Evolutionary conservation across 2,888 invertebrate species (phyloP).

Genomic region (Pachliopta kotzebuea): DNA sequence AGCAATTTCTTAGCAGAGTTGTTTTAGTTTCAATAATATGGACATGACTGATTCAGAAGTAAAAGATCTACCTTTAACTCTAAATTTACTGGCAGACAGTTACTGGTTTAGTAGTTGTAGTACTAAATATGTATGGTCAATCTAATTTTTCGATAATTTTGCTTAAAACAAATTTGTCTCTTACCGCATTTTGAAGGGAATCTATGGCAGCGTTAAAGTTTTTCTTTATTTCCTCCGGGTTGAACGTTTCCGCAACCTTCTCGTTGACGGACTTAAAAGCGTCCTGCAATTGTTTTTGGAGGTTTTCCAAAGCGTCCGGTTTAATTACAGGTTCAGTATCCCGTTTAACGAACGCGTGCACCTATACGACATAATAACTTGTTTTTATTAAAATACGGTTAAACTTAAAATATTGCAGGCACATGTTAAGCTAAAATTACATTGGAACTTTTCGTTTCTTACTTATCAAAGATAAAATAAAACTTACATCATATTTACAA

Average conservation of each 20-base stretch:
- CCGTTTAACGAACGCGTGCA: slow-evolving; percentile 5
- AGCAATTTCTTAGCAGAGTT: too few species aligned
- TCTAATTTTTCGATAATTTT: too few species aligned
- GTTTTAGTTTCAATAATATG: too few species aligned
- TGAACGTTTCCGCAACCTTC: not conserved
- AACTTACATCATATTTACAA: too few species aligned
- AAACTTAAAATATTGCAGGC: not conserved
- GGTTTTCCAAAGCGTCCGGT: slow-evolving; percentile 1
- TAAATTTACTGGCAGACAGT: not conserved
- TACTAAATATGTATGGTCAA: too few species aligned
- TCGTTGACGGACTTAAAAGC: not conserved
- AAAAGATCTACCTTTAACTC: not conserved
- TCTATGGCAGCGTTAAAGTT: not conserved
- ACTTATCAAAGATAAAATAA: too few species aligned
- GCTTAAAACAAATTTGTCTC: not conserved
- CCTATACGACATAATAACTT: not conserved
- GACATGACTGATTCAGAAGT: not conserved
- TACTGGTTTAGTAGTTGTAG: too few species aligned
- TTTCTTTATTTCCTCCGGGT: not conserved
- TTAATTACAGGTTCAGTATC: not conserved
- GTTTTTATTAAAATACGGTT: not conserved
- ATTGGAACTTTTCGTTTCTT: too few species aligned
- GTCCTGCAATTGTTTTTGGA: slow-evolving; percentile 1
- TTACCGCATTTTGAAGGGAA: not conserved
- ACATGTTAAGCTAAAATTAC: too few species aligned